phyloP scores from a whole-genome alignment of 2,888 invertebrate genomes.

The Sarcophaga subvicina region DNA sequence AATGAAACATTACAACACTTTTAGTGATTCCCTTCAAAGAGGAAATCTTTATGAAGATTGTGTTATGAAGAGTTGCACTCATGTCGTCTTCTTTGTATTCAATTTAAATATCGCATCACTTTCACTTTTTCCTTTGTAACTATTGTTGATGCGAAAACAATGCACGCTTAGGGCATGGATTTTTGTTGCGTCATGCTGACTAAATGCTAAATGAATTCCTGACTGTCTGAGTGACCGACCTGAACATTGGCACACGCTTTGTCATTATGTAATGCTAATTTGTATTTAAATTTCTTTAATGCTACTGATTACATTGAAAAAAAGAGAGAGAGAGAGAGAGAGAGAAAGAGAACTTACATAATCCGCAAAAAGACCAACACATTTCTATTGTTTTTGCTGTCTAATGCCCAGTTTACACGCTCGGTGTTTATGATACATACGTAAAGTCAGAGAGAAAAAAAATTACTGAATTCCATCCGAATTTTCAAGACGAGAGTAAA shows the following conservation, averaged over 20 bases:
- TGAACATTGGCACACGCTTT: slow-evolving; percentile 52
- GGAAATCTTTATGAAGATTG: background rate
- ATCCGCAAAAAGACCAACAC: slow-evolving; percentile 30
- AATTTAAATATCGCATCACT: slow-evolving; percentile 47
- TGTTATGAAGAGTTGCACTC: background rate
- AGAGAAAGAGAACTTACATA: slow-evolving; percentile 23
- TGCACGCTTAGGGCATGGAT: slow-evolving; percentile 3
- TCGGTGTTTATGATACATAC: too few relatives aligned
- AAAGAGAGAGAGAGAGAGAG: background rate
- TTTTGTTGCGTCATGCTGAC: slow-evolving; percentile 48
- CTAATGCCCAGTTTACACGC: background rate
- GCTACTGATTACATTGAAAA: slow-evolving; percentile 7
- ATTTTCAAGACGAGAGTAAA: too few relatives aligned
- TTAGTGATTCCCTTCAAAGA: background rate
- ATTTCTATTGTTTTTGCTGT: slow-evolving; percentile 43
- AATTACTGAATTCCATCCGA: too few relatives aligned
- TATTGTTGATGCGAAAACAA: background rate
- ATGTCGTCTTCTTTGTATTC: slow-evolving; percentile 16
- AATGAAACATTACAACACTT: background rate
- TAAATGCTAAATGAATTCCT: background rate
- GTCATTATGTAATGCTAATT: slow-evolving; percentile 18
- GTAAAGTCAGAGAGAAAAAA: too few relatives aligned
- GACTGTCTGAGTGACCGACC: slow-evolving; percentile 7
- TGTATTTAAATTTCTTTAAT: slow-evolving; percentile 6
- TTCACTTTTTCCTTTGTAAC: slow-evolving; percentile 49